Evolutionary conservation across 1,140 invertebrate genomes (phyloP).

Genomic region (Drosophila nebulosa): DNA sequence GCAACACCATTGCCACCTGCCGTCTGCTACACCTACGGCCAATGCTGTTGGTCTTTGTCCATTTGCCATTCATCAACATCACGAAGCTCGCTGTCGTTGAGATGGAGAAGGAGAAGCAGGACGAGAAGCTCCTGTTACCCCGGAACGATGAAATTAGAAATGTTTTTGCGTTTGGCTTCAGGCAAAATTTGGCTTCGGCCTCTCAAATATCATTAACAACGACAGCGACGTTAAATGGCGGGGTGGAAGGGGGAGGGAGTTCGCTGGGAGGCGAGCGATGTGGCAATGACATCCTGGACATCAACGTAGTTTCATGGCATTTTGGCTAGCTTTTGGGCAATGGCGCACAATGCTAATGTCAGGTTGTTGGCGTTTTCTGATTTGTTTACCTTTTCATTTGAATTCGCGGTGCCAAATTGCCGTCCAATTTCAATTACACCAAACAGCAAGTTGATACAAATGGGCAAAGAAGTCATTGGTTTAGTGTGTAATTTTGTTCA

Average conservation of each 20-base stretch:
- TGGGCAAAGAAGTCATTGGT: not conserved
- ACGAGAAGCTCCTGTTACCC: not conserved
- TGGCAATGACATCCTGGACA: conserved; percentile 29
- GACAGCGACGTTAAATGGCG: not conserved
- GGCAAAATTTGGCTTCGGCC: conserved; percentile 18
- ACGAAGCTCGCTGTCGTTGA: not conserved
- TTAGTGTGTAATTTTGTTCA: not conserved
- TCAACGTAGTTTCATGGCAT: conserved; percentile 57
- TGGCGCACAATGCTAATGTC: conserved; percentile 54
- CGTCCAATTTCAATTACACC: conserved; percentile 52
- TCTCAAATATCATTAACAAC: not conserved
- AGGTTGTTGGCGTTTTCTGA: conserved; percentile 57
- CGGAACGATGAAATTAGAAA: conserved; percentile 59
- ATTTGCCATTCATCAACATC: conserved; percentile 65
- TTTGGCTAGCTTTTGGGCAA: conserved; percentile 36
- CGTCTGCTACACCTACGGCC: not conserved
- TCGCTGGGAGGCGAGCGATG: not conserved
- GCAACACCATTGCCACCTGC: conserved; percentile 51
- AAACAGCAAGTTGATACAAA: conserved; percentile 13
- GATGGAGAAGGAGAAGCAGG: not conserved
- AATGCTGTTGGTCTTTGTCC: conserved; percentile 31
- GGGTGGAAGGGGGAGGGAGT: not conserved
- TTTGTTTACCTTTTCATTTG: conserved; percentile 73
- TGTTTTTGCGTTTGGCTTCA: conserved; percentile 60
- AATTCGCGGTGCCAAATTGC: conserved; percentile 48